Evolutionary conservation across 2,797 vertebrate species (phyloP).

Genomic region (Miichthys miiuy): DNA sequence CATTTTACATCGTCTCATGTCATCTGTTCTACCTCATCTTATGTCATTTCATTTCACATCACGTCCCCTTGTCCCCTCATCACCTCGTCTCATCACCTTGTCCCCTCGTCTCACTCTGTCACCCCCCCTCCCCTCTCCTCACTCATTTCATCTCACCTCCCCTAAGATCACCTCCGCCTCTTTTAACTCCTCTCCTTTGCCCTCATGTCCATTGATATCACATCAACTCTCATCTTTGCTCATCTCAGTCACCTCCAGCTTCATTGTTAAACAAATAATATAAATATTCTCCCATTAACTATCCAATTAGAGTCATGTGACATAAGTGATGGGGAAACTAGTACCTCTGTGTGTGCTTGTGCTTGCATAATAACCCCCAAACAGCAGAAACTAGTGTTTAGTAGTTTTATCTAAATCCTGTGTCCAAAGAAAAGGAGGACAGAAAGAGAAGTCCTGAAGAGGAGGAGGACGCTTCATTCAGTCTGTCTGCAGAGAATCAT

Average conservation of each 20-base stretch:
- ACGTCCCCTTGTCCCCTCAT: neutral
- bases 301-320: neutral
- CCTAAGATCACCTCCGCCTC: neutral
- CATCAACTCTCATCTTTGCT: neutral
- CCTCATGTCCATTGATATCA: neutral
- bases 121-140: neutral
- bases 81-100: neutral
- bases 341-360: neutral
- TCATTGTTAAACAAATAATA: neutral
- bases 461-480: neutral
- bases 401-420: neutral
- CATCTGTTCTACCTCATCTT: neutral
- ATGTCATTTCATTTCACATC: neutral
- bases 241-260: neutral
- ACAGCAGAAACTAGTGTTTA: neutral
- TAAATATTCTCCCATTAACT: neutral
- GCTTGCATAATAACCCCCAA: neutral
- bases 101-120: neutral
- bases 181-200: neutral
- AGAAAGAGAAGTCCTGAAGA: neutral
- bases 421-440: neutral
- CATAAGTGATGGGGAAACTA: neutral
- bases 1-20: too few species aligned
- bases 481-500: conserved; percentile 9
- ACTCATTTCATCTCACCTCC: neutral